phyloP scores from a whole-genome alignment of 2,113 vertebrate genomes.

The Marmota flaviventris region DNA sequence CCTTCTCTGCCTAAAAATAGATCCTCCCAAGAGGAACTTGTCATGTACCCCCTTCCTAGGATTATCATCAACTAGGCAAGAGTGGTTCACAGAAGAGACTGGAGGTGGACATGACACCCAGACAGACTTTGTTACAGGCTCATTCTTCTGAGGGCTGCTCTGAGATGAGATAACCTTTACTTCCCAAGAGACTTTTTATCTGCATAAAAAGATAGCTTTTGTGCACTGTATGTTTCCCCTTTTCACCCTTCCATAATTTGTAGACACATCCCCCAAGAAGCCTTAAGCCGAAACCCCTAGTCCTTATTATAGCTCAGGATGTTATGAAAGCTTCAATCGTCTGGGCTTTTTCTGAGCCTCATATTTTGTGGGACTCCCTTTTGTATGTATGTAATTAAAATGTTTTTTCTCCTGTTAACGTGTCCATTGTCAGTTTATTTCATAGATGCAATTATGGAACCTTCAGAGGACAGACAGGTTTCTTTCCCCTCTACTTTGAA shows the following conservation, averaged over 20 bases:
- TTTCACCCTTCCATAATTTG: neutral
- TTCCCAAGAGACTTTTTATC: neutral
- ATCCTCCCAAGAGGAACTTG: neutral
- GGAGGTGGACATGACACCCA: neutral
- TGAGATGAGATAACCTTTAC: neutral
- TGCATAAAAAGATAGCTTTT: neutral
- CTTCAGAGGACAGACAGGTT: neutral
- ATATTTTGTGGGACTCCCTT: neutral
- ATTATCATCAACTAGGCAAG: neutral
- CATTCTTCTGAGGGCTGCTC: neutral
- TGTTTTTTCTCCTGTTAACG: neutral
- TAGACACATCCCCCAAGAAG: no score
- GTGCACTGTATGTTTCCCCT: neutral
- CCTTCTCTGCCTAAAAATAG: neutral
- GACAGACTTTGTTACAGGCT: no score
- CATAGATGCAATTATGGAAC: neutral
- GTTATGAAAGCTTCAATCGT: neutral
- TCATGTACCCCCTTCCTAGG: no score
- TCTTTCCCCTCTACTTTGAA: neutral
- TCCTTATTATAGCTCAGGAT: neutral
- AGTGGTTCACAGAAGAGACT: neutral
- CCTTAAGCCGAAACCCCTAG: neutral
- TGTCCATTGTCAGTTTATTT: neutral
- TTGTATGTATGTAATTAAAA: neutral
- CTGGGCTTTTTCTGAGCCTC: neutral